These are phyloP conservation scores for Aphidoletes aphidimyza DNA, from an alignment of 2,888 invertebrate genomes.

Conservation along the genomic window DNA sequence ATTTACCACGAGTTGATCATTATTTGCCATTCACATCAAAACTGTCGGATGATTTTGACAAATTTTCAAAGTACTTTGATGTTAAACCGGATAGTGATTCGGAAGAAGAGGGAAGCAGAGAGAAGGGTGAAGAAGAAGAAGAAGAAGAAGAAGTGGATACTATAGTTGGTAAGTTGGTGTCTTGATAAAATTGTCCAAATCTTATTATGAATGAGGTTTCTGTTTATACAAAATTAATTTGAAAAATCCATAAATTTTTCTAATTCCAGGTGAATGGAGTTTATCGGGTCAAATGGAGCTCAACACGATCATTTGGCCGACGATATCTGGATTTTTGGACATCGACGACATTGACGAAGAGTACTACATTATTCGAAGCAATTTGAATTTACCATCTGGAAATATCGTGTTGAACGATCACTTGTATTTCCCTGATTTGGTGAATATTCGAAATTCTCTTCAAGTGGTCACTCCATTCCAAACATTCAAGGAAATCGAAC, in stretches of 20 bases:
- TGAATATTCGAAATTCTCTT: conserved; percentile 70
- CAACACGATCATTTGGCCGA: conserved; percentile 70
- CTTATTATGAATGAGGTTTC: too few relatives aligned
- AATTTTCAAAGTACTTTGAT: conserved; percentile 59
- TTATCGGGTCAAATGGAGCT: conserved; percentile 70
- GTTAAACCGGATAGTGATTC: conserved; percentile 59
- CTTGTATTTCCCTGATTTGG: conserved; percentile 68
- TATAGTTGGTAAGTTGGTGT: conserved; percentile 24
- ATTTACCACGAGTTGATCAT: conserved; percentile 54
- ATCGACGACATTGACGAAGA: conserved; percentile 68
- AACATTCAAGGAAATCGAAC: conserved; percentile 66
- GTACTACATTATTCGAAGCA: conserved; percentile 67
- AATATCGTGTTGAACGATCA: conserved; percentile 70
- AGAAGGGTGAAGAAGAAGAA: conserved; percentile 61
- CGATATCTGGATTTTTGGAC: conserved; percentile 69
- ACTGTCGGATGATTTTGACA: conserved; percentile 56
- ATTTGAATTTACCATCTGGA: conserved; percentile 70
- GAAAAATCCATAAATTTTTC: conserved; percentile 62
- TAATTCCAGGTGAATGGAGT: conserved; percentile 61
- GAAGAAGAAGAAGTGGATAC: conserved; percentile 53
- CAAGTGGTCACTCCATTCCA: conserved; percentile 70
- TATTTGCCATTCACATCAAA: conserved; percentile 8
- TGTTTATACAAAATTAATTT: too few relatives aligned
- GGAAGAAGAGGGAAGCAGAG: conserved; percentile 65
- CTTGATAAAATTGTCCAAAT: neutral